phyloP scores from a whole-genome alignment of 2,888 invertebrate genomes.

The Caenorhabditis sinica region DNA sequence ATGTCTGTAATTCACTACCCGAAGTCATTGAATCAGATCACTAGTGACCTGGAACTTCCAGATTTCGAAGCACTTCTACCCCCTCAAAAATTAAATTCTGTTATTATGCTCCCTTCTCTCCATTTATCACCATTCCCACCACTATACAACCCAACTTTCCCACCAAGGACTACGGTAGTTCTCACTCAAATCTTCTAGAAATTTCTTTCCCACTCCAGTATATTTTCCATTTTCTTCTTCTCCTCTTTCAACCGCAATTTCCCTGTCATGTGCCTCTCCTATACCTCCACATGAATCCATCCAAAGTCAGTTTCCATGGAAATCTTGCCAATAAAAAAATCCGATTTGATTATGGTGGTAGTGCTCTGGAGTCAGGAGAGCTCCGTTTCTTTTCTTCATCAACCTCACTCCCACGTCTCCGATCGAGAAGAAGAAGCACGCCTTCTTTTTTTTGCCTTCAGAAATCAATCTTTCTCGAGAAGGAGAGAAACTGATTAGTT shows the following conservation, averaged over 20 bases:
- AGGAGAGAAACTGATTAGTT: constrained; percentile 3
- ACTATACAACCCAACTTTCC: neutral
- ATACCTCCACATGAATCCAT: too few relatives aligned
- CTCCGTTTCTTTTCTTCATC: neutral
- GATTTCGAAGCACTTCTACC: too few relatives aligned
- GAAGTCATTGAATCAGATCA: too few relatives aligned
- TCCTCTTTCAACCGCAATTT: neutral
- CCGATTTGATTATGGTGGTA: constrained; percentile 40
- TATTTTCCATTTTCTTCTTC: neutral
- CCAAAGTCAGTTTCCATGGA: constrained; percentile 32
- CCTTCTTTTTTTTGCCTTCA: neutral
- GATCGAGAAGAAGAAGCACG: neutral
- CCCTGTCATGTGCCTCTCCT: neutral
- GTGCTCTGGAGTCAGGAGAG: neutral
- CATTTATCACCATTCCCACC: neutral
- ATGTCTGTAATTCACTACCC: too few relatives aligned
- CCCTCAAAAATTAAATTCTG: too few relatives aligned
- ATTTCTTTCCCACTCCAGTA: neutral
- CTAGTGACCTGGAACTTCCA: too few relatives aligned
- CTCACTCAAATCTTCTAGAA: neutral
- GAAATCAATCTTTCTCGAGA: neutral
- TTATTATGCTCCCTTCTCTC: neutral
- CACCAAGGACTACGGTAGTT: constrained; percentile 18
- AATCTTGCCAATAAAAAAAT: constrained; percentile 39
- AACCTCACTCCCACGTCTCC: neutral